These are phyloP conservation scores for Ophion obscuratus DNA, from an alignment of 2,888 invertebrate genomes.

Conservation along the genomic window DNA sequence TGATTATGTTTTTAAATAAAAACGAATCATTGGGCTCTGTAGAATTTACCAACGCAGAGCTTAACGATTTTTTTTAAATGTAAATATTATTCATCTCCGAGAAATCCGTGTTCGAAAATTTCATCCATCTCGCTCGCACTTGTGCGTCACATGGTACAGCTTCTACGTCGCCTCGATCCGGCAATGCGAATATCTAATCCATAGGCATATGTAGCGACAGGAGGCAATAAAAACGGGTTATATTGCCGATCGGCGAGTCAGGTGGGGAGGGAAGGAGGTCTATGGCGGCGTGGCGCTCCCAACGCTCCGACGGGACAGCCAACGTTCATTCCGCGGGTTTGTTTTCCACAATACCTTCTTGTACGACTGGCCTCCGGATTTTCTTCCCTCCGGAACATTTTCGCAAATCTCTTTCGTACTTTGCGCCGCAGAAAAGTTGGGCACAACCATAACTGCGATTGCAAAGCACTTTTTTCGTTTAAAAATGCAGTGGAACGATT, in stretches of 20 bases:
- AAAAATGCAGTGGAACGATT: neutral
- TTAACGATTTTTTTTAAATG: neutral
- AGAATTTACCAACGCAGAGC: neutral
- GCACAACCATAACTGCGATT: slow-evolving; percentile 40
- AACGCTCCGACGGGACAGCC: neutral
- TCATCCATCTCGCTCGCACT: neutral
- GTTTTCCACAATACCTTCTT: slow-evolving; percentile 50
- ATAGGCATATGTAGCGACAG: neutral
- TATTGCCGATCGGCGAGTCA: neutral
- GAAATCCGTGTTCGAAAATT: neutral
- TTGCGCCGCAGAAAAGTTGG: slow-evolving; percentile 4
- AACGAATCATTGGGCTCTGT: neutral
- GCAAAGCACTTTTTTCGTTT: neutral
- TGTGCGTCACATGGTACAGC: neutral
- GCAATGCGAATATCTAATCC: neutral
- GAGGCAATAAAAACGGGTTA: neutral
- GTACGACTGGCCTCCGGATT: neutral
- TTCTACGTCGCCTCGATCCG: neutral
- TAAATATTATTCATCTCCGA: neutral
- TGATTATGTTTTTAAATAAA: neutral
- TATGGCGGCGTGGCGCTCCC: neutral
- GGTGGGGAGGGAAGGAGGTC: neutral
- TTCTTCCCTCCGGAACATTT: neutral
- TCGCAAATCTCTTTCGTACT: slow-evolving; percentile 1
- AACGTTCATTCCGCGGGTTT: neutral